Evolutionary conservation across 1,140 invertebrate genomes (phyloP), one percentile per base, ranked within the genome.

Genomic region (Amphibalanus amphitrite): DNA sequence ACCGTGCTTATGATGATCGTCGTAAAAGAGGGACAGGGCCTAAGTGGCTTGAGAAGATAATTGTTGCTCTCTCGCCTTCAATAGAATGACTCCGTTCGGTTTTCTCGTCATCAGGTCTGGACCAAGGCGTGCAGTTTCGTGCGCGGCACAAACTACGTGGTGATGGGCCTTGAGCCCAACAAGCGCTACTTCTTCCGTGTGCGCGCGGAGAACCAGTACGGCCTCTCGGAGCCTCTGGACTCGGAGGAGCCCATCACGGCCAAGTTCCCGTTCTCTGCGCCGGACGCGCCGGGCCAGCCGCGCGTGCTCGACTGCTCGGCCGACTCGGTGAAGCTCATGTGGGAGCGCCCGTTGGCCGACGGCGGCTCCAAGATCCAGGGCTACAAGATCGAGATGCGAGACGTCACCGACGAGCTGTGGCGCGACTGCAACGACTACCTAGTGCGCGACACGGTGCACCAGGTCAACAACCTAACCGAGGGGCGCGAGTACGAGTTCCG

Each of bases 401-500:
- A 94, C 79, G 85, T 91, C 0, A 81, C 82, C 10, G 86, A 89
- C 69, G 90, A 92, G 76, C 82, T 87, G 28, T 97, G 94, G 94
- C 86, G 89, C 74, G 79, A 84, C 47, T 86, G 89, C 69, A 91
- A 93, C 78, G 92, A 95, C 76, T 92, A 91, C 75, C 83, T 95
- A 0, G 87, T 94, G 74, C 93, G 95, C 79, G 92, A 96, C 72
- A 90, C 87, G 3, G 89, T 86, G 71, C 93, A 90, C 76, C 83
- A 86, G 76, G 87, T 93, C 3, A 90, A 94, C 79, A 91, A 91
- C 78, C 82, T 98, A 70, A 80, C 87, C 0, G 87, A 91, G 72
- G 91, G 91, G 1, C 88, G 90, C 75, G 95, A 97, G 79, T 98
- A 97, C 78, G 96, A 99, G 81, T 99, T 99, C 85, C 86, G 96